These are phyloP conservation scores for Phodopus roborovskii DNA, from an alignment of 2,113 vertebrate genomes.

Conservation along the genomic window DNA sequence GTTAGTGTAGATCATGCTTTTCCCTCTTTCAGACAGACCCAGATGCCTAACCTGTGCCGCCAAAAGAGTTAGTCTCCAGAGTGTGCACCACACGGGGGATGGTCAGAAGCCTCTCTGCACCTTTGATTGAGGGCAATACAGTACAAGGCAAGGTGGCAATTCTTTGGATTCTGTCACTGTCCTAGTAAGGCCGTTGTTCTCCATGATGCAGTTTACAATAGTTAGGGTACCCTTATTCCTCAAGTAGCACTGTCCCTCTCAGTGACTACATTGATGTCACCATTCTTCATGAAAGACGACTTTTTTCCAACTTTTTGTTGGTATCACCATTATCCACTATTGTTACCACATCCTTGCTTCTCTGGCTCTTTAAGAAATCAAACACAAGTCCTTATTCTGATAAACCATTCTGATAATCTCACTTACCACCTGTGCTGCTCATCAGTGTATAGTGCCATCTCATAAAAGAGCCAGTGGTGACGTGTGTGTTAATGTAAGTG, in stretches of 20 bases:
- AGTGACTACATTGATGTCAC: neutral
- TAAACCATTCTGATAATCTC: neutral
- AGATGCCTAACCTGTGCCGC: neutral
- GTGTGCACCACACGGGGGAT: neutral
- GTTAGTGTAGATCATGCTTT: neutral
- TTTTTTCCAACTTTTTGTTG: neutral
- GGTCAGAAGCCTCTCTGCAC: neutral
- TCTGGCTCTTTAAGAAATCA: slow-evolving; percentile 5
- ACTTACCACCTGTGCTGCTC: neutral
- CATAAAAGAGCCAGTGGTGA: neutral
- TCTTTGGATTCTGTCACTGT: neutral
- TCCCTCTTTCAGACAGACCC: neutral
- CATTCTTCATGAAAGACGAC: neutral
- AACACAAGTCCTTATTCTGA: neutral
- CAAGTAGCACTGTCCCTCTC: neutral
- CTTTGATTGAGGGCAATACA: neutral
- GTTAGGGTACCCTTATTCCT: neutral
- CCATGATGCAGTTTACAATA: neutral
- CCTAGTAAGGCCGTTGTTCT: neutral
- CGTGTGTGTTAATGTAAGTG: slow-evolving; percentile 13
- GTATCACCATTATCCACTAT: neutral
- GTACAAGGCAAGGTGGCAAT: neutral
- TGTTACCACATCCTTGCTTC: neutral
- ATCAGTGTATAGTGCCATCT: neutral
- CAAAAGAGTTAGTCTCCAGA: neutral